phyloP scores from a whole-genome alignment of 1,140 invertebrate genomes.

The Cydia fagiglandana region DNA sequence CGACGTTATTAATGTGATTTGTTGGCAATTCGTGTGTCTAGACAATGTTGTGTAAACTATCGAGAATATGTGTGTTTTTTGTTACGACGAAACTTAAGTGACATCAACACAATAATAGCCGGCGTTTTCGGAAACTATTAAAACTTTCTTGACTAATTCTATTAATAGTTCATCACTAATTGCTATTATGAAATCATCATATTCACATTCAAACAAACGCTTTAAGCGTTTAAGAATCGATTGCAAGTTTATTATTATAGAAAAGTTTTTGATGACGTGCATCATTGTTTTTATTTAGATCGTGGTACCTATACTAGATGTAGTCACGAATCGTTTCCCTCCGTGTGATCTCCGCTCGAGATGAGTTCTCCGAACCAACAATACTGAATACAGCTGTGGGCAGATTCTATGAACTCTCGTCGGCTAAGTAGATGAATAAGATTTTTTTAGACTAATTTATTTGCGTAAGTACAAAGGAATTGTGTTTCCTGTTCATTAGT shows the following conservation, averaged over 20 bases:
- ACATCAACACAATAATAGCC: background rate
- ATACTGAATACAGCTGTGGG: constrained; percentile 11
- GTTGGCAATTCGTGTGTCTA: background rate
- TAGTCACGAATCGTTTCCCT: background rate
- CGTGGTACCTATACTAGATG: background rate
- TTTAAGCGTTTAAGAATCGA: background rate
- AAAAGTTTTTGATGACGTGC: too few species aligned
- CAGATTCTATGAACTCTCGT: constrained; percentile 18
- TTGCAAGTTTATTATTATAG: background rate
- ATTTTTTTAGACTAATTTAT: constrained; percentile 19
- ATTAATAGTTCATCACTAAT: background rate
- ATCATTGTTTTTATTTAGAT: background rate
- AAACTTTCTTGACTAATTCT: background rate
- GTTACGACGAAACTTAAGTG: background rate
- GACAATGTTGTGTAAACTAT: background rate
- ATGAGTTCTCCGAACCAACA: constrained; percentile 10
- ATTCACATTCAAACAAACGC: background rate
- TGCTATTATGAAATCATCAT: background rate
- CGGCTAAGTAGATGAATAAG: background rate
- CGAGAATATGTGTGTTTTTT: background rate
- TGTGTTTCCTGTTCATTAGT: background rate
- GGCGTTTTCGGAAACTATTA: background rate
- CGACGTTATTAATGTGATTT: background rate
- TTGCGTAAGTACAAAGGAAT: constrained; percentile 7
- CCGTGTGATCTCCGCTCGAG: background rate